phyloP scores from a whole-genome alignment of 2,113 vertebrate genomes.

The Aythya baeri region DNA sequence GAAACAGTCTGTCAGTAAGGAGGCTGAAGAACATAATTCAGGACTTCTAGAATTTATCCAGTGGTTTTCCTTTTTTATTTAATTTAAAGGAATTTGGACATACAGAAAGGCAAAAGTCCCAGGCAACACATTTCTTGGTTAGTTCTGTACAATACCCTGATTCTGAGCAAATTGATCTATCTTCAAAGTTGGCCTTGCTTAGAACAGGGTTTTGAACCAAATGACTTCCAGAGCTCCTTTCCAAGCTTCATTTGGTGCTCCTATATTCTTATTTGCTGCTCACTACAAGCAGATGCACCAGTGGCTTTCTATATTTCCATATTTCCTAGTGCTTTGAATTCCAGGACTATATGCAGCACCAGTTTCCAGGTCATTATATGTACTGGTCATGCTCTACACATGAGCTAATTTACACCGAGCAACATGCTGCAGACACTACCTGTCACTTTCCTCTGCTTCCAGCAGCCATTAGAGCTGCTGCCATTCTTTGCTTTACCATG shows the following conservation, averaged over 20 bases:
- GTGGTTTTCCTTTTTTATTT: neutral
- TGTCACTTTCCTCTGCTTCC: neutral
- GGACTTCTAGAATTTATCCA: neutral
- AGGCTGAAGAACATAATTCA: neutral
- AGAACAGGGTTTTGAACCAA: neutral
- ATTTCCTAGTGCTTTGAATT: neutral
- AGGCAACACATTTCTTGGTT: neutral
- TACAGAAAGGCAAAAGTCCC: neutral
- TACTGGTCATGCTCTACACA: neutral
- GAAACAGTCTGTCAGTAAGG: neutral
- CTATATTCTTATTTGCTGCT: neutral
- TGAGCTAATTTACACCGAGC: neutral
- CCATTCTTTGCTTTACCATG: neutral
- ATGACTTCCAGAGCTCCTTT: neutral
- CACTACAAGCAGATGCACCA: neutral
- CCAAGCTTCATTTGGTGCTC: neutral
- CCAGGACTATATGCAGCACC: neutral
- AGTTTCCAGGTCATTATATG: neutral
- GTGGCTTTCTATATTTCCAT: neutral
- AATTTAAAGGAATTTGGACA: neutral
- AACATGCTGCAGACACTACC: accelerated
- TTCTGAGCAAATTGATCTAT: neutral
- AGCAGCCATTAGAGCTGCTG: neutral
- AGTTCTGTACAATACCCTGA: neutral
- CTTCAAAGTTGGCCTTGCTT: neutral